Base-by-base conservation (phyloP, 2,888 invertebrate species). In the Lithophane socia region DNA sequence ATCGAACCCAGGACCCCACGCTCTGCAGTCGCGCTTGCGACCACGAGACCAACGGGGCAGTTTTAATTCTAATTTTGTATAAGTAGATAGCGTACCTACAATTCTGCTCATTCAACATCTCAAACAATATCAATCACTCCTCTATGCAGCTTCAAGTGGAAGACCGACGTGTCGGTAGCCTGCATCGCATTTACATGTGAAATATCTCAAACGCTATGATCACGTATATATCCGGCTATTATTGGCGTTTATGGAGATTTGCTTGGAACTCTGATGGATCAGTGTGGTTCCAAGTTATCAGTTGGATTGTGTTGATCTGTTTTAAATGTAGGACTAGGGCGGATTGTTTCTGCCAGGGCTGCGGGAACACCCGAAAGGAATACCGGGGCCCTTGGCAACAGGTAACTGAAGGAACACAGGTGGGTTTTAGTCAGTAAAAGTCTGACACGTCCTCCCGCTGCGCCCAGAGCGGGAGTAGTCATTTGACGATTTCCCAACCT, bases 121-220 rank as follows among this genome's bases (percentile, higher is more conserved):
- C 60, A 60, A 29, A 78, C 83, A 75, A 75, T 84, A 82, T 78
- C 83, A 83, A 82, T 75, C 72, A 73, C 42, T 79, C 65, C 58
- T 58, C n/a, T 65, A 60, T 60, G 44, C 75, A 65, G 61, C 49
- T 60, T 24, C 65, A 76, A 77, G 58, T 47, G 21, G 37, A 2
- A 64, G n/a, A 61, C 73, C 77, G 67, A 82, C 83, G 69, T 64
- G 61, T 63, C 52, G 10, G 66, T 16, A 65, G 60, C 58, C 64
- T 65, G 75, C 83, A 75, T 80, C 67, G 13, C 65, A 88, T 88
- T 88, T 87, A 84, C 86, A 88, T 88, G 68, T 64, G 80, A 87
- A 79, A 77, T 79, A 78, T 75, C 76, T 86, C 81, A 77, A 84
- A 84, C 81, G 84, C 74, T 73, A 80, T 81, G 80, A 86, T 87